A percentile compares a stretch with the other conserved stretches of the same genome.
phyloP scores from a whole-genome alignment of 2,888 invertebrate genomes.

The Tupiocoris notatus region DNA sequence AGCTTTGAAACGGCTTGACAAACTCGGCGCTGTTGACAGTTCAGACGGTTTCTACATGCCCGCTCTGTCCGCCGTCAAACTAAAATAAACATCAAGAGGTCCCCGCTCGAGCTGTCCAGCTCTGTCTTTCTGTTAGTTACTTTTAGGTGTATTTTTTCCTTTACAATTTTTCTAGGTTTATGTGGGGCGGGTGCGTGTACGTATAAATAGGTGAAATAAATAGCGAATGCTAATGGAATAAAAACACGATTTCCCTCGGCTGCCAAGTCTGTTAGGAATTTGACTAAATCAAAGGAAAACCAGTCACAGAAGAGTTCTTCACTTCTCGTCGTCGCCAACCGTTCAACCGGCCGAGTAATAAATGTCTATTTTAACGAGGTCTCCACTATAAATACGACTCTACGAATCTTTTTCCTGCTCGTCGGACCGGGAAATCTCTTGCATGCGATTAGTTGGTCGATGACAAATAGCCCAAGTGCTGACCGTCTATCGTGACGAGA shows the following conservation, averaged over 20 bases:
- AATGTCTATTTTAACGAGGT: neutral
- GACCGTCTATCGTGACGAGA: neutral
- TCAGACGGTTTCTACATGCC: neutral
- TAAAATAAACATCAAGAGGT: neutral
- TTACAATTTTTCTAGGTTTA: neutral
- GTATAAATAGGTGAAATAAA: neutral
- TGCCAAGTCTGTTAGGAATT: neutral
- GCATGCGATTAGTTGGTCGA: neutral
- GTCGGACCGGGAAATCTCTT: neutral
- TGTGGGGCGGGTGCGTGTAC: neutral
- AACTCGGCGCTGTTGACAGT: neutral
- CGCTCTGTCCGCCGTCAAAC: neutral
- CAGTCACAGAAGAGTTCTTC: neutral
- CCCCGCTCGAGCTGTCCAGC: neutral
- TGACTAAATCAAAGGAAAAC: conserved; percentile 31
- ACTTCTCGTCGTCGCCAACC: neutral
- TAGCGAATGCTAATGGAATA: neutral
- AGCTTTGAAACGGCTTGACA: neutral
- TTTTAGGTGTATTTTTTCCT: neutral
- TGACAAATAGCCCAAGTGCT: neutral
- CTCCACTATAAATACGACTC: neutral
- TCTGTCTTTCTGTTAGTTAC: neutral
- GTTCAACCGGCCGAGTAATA: neutral
- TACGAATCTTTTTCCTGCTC: neutral
- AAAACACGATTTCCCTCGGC: neutral